Conservation (phyloP, 1,140 invertebrate species). For the Carcinoscorpius rotundicauda region DNA sequence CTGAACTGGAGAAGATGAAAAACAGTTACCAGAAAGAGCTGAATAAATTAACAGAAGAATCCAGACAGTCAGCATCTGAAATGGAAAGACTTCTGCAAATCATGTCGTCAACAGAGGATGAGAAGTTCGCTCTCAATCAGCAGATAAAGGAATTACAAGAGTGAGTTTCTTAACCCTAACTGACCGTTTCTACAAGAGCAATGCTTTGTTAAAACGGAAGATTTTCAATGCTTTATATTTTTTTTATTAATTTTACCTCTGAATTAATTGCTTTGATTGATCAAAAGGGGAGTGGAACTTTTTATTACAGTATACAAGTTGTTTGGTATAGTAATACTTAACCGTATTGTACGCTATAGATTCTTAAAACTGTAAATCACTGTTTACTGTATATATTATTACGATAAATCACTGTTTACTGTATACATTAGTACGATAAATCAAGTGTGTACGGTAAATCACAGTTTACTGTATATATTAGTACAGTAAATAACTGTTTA, state of each 20-base stretch:
- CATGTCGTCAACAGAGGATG: conserved; percentile 89
- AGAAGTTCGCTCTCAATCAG: conserved; percentile 88
- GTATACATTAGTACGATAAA: no score
- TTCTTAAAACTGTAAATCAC: neutral
- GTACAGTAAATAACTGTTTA: conserved; percentile 1
- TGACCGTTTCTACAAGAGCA: neutral
- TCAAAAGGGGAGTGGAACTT: neutral
- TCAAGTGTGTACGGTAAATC: neutral
- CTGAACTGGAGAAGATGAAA: conserved; percentile 52
- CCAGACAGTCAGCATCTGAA: conserved; percentile 64
- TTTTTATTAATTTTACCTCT: neutral
- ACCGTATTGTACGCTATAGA: neutral
- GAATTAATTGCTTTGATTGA: neutral
- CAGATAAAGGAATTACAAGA: conserved; percentile 90
- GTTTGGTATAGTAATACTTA: neutral
- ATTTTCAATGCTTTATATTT: neutral
- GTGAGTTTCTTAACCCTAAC: conserved; percentile 38
- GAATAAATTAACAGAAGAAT: conserved; percentile 61
- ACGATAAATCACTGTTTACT: no score
- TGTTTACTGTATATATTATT: conserved; percentile 1
- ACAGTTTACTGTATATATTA: conserved; percentile 7
- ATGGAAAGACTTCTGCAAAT: conserved; percentile 79
- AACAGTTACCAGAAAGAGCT: conserved; percentile 55
- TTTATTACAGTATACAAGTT: neutral
- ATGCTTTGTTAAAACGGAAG: neutral